phyloP scores from a whole-genome alignment of 2,888 invertebrate genomes.

The Melanargia galathea region DNA sequence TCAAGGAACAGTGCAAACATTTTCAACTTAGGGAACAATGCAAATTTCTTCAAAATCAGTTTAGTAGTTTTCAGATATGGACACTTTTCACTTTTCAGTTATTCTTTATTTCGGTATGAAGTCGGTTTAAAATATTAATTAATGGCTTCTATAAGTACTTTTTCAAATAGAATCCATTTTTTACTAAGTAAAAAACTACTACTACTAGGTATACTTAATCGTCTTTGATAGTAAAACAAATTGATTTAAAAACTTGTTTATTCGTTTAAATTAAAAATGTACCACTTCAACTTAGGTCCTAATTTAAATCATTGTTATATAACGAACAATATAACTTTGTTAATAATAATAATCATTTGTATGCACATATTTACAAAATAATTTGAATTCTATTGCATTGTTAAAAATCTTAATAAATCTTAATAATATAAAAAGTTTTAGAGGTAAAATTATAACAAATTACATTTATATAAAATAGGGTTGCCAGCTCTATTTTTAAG shows the following conservation, averaged over 20 bases:
- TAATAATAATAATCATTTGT: constrained; percentile 64
- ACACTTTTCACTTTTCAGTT: no score
- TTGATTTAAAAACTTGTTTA: constrained; percentile 48
- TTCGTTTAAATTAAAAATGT: constrained; percentile 52
- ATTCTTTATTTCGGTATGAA: no score
- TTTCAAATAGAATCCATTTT: no score
- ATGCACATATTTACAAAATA: constrained; percentile 80
- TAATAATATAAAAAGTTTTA: constrained; percentile 31
- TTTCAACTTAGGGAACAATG: no score
- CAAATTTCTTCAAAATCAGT: no score
- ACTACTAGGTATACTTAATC: no score
- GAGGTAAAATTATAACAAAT: constrained; percentile 39
- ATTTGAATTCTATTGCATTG: constrained; percentile 59
- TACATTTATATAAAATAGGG: constrained; percentile 38
- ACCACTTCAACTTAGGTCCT: constrained; percentile 57
- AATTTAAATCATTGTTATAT: constrained; percentile 49
- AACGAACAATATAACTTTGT: constrained; percentile 50
- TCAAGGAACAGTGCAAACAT: no score
- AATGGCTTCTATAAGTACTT: no score
- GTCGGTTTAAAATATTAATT: no score
- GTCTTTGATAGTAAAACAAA: background rate
- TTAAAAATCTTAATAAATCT: constrained; percentile 39
- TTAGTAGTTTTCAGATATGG: no score
- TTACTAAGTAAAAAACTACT: no score
- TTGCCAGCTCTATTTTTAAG: background rate